Percentiles rank a stretch among this genome's conserved stretches.
phyloP scores from a whole-genome alignment of 2,113 vertebrate species.

The Clupea harengus region DNA sequence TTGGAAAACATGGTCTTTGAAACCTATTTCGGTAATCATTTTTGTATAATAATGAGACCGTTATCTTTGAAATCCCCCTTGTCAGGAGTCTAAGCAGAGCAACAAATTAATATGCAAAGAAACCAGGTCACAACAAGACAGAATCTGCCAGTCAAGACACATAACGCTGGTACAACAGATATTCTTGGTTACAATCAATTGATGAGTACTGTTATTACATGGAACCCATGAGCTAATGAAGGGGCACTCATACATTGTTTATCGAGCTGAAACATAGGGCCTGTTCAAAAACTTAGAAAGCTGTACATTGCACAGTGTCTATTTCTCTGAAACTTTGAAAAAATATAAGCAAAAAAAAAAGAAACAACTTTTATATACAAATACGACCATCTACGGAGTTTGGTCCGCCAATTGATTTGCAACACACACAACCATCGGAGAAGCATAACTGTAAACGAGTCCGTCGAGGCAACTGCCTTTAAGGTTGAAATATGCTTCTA shows the following conservation, averaged over 20 bases:
- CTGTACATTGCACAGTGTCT: no score
- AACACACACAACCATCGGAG: no score
- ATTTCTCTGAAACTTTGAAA: no score
- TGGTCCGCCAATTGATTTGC: no score
- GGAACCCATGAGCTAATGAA: neutral
- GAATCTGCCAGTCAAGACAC: conserved; percentile 53
- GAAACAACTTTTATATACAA: no score
- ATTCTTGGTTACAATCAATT: neutral
- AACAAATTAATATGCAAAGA: conserved; percentile 66
- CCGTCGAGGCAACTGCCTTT: no score
- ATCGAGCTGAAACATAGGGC: neutral
- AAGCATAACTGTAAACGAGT: no score
- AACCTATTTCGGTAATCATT: conserved; percentile 58
- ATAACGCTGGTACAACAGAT: conserved; percentile 31
- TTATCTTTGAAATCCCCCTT: conserved; percentile 66
- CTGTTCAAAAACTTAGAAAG: no score
- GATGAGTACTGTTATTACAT: neutral
- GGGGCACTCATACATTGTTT: neutral
- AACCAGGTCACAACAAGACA: conserved; percentile 63
- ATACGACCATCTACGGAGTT: no score
- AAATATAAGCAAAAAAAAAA: no score
- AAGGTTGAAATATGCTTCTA: no score
- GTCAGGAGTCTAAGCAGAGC: conserved; percentile 41
- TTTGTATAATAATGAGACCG: conserved; percentile 58
- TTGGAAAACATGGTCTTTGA: conserved; percentile 52